Percentiles rank a stretch among this genome's conserved stretches.
phyloP scores from a whole-genome alignment of 2,888 invertebrate species.

The Choreutis nemorana region DNA sequence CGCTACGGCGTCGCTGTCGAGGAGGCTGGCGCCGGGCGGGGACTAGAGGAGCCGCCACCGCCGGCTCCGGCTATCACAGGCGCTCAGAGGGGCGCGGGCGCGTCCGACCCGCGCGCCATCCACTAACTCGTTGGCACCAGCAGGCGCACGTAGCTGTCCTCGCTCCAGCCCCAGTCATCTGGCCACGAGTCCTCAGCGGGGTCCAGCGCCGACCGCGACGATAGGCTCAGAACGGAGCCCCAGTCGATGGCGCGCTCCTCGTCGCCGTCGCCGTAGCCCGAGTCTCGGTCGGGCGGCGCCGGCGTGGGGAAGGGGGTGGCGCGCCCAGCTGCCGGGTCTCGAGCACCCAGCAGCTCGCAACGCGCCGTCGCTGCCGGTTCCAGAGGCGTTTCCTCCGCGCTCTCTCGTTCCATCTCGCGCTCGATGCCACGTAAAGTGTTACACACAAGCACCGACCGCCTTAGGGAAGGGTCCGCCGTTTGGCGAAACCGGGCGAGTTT shows the following conservation, averaged over 20 bases:
- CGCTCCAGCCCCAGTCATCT: constrained; percentile 69
- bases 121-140: constrained; percentile 75
- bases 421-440: constrained; percentile 90
- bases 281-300: constrained; percentile 70
- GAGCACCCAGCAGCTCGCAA: constrained; percentile 63
- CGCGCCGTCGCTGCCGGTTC: constrained; percentile 61
- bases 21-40: constrained; percentile 28
- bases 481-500: constrained; percentile 89
- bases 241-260: constrained; percentile 87
- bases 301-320: constrained; percentile 75
- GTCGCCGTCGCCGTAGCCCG: constrained; percentile 79
- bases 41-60: constrained; percentile 27
- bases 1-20: constrained; percentile 21
- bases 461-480: constrained; percentile 87
- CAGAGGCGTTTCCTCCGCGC: constrained; percentile 62
- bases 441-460: constrained; percentile 91
- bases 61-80: constrained; percentile 40
- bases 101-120: constrained; percentile 53
- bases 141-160: constrained; percentile 77
- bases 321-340: constrained; percentile 63
- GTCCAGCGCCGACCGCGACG: constrained; percentile 86
- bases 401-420: constrained; percentile 83
- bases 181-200: constrained; percentile 81
- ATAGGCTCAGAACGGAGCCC: constrained; percentile 88
- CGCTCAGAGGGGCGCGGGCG: constrained; percentile 52